phyloP scores from a whole-genome alignment of 2,888 invertebrate species.

The Daptonema setosum region DNA sequence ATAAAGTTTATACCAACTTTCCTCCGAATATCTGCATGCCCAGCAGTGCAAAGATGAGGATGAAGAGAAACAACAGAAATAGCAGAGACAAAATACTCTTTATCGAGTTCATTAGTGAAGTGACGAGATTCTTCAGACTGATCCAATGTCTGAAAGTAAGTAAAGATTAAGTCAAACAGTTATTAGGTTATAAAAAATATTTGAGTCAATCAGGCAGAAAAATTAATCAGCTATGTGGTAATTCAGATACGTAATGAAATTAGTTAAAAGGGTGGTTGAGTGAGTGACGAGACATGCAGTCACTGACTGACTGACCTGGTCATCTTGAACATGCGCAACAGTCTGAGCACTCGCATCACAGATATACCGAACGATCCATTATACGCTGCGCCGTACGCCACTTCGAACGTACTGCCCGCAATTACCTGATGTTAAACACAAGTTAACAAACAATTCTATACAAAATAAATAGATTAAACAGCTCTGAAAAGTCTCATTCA shows the following conservation, averaged over 20 bases:
- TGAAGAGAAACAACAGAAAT: constrained; percentile 86
- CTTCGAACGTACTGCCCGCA: constrained; percentile 61
- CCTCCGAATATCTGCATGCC: constrained; percentile 99
- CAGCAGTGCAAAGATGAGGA: constrained; percentile 90
- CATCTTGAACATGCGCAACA: constrained; percentile 90
- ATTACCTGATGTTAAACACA: constrained; percentile 45
- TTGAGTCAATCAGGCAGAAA: neutral
- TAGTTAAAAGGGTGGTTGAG: too few relatives aligned
- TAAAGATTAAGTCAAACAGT: too few relatives aligned
- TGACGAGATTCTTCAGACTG: constrained; percentile 84
- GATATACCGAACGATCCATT: constrained; percentile 55
- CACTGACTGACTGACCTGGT: constrained; percentile 77
- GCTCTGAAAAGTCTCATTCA: too few relatives aligned
- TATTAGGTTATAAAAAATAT: neutral
- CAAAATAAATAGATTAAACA: neutral
- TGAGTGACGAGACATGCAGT: too few relatives aligned
- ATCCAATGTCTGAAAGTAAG: constrained; percentile 76
- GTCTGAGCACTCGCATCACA: constrained; percentile 81
- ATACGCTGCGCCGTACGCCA: constrained; percentile 57
- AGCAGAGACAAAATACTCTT: constrained; percentile 92
- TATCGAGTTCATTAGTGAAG: constrained; percentile 90
- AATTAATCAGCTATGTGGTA: too few relatives aligned
- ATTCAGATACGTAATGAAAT: too few relatives aligned
- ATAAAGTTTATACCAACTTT: constrained; percentile 83
- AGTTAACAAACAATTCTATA: neutral